Evolutionary conservation across 2,888 invertebrate genomes (phyloP).

Genomic region (Sipha maydis): DNA sequence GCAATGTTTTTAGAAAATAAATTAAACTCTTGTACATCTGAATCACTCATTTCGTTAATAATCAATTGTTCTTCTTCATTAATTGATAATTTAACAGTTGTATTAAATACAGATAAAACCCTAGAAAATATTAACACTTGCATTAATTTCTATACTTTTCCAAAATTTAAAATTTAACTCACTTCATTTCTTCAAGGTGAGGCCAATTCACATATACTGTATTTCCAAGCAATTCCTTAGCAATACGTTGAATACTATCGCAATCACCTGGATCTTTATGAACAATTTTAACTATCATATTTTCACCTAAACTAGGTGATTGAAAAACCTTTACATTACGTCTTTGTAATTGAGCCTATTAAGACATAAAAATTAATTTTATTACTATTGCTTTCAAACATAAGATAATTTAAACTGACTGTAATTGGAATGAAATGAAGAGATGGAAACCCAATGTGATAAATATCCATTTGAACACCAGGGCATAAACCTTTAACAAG

Average conservation of each 20-base stretch:
- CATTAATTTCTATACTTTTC: conserved; percentile 85
- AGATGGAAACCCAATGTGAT: conserved; percentile 93
- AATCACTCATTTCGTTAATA: conserved; percentile 33
- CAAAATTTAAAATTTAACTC: conserved; percentile 66
- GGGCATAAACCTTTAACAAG: conserved; percentile 79
- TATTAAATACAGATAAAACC: conserved; percentile 65
- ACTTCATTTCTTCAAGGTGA: conserved; percentile 86
- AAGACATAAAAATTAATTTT: conserved; percentile 62
- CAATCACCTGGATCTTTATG: conserved; percentile 63
- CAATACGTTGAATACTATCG: conserved; percentile 67
- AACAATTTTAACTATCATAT: conserved; percentile 80
- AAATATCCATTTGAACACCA: conserved; percentile 75
- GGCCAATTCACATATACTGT: conserved; percentile 91
- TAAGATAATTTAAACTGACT: conserved; percentile 69
- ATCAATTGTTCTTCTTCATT: conserved; percentile 49
- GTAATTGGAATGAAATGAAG: conserved; percentile 84
- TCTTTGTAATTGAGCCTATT: conserved; percentile 75
- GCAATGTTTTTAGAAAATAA: conserved; percentile 27
- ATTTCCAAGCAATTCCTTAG: conserved; percentile 75
- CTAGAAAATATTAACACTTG: conserved; percentile 76
- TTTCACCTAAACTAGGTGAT: conserved; percentile 81
- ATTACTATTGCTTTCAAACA: neutral
- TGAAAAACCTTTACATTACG: conserved; percentile 90
- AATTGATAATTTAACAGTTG: conserved; percentile 27
- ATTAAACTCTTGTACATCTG: conserved; percentile 53